Base-by-base conservation (phyloP, 2,888 invertebrate species). In the Oxystoma pomonae region DNA sequence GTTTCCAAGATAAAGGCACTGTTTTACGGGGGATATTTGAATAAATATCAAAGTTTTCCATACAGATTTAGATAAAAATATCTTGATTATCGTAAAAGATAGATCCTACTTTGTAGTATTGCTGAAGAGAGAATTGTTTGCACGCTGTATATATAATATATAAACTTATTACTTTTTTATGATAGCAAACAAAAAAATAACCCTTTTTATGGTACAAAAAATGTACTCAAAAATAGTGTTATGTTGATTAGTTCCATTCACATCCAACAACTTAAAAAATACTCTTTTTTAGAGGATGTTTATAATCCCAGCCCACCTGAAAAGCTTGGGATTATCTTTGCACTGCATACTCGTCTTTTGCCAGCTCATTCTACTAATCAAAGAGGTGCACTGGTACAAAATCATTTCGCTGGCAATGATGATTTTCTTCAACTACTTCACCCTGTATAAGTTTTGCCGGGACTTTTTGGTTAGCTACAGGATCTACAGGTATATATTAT, bases 331-430 rank as follows among this genome's bases (percentile, higher is more conserved):
- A 59, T 84, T 96, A 20, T 85, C 87, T 17, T 79, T 94, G 17
- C 91, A 92, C 73, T 79, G 88, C 1, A 80, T 85, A 0, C 80
- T 92, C 20, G 87, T 97, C 57, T 77, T 90, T 0, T 83, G 90
- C 57, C 93, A 96, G 80, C 83, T 98, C 64, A 85, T 90, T 60
- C 83, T 94, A 35, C 81, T 98, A 12, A 85, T 92, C 71, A 86
- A 91, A 68, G 89, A 91, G 16, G 85, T 88, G 51, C 91, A 95
- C 71, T 98, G 98, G 98, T 93, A 96, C 81, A 91, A 94, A 77
- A 88, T 96, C 65, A 79, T 97, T 57, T 92, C 96, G 1, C 85
- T 96, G 72, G 88, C 93, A 2, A 85, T 96, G 65, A 83, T 98
- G 57, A 85, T 96, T 49, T 90, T 96, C 75, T 92, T 92, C 67